A percentile compares a stretch with the other conserved stretches of the same genome.
Evolutionary conservation across 1,140 invertebrate genomes (phyloP).

Genomic region (Scaptomyza hsui): DNA sequence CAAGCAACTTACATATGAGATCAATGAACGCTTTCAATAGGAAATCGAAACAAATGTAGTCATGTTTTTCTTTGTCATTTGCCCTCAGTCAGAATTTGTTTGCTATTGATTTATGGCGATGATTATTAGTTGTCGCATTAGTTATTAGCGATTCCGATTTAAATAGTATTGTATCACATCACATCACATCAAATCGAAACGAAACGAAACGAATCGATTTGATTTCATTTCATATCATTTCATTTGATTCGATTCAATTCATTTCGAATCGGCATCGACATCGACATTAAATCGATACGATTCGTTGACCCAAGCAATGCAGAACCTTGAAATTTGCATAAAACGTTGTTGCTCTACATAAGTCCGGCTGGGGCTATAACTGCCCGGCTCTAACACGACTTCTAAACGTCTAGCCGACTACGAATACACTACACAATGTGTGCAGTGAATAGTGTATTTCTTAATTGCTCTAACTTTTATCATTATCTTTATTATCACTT

Average conservation of each 20-base stretch:
- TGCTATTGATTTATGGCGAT: constrained; percentile 52
- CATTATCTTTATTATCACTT: background rate
- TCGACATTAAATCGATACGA: constrained; percentile 42
- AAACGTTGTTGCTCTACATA: constrained; percentile 66
- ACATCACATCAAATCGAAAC: background rate
- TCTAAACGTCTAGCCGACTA: background rate
- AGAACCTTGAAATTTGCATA: constrained; percentile 78
- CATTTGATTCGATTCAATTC: constrained; percentile 23
- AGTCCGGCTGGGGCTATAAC: constrained; percentile 31
- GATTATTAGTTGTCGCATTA: constrained; percentile 61
- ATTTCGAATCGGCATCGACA: constrained; percentile 28
- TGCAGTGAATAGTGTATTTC: constrained; percentile 1
- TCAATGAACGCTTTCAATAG: constrained; percentile 77
- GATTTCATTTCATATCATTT: constrained; percentile 19
- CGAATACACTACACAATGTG: background rate
- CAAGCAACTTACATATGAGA: constrained; percentile 40
- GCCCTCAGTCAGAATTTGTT: constrained; percentile 12
- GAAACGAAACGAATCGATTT: constrained; percentile 6
- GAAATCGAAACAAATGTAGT: constrained; percentile 59
- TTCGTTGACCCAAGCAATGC: constrained; percentile 74
- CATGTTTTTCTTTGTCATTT: constrained; percentile 45
- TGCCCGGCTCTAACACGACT: background rate
- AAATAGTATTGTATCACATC: background rate
- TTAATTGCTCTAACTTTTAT: background rate
- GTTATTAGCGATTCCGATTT: constrained; percentile 60